phyloP scores from a whole-genome alignment of 2,797 vertebrate genomes.

The Epinephelus coioides region DNA sequence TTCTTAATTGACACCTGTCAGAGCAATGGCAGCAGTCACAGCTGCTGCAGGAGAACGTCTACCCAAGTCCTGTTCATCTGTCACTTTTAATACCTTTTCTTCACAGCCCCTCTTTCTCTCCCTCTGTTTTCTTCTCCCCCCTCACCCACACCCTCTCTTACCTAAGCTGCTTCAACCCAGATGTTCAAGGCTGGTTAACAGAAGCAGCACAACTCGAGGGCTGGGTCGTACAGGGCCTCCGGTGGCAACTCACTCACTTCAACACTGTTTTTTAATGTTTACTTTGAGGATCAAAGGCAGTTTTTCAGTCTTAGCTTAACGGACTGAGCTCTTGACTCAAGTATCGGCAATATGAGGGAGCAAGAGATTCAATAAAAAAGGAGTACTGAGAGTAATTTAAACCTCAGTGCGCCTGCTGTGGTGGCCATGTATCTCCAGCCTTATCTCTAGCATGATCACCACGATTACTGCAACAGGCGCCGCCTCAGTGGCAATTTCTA shows the following conservation, averaged over 20 bases:
- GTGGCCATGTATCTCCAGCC: constrained; percentile 30
- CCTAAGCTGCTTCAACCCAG: constrained; percentile 48
- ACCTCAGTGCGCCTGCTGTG: constrained; percentile 22
- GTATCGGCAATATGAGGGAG: constrained; percentile 2
- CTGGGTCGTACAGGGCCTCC: constrained; percentile 13
- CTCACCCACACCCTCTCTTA: constrained; percentile 45
- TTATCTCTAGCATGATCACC: constrained; percentile 27
- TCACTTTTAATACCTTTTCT: constrained; percentile 99
- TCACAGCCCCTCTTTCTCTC: constrained; percentile 73
- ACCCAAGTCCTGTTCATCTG: constrained; percentile 97
- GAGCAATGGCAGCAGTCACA: constrained; percentile 96
- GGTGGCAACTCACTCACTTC: constrained; percentile 22
- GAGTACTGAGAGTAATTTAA: constrained; percentile 26
- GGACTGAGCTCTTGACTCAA: constrained; percentile 32
- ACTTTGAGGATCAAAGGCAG: constrained; percentile 30
- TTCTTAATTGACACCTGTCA: constrained; percentile 99
- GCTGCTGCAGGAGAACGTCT: constrained; percentile 96
- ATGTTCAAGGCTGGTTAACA: constrained; percentile 65
- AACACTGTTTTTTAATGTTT: constrained; percentile 1
- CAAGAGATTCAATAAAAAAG: constrained; percentile 28
- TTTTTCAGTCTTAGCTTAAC: constrained; percentile 31
- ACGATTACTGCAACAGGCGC: constrained; percentile 34
- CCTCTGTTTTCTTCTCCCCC: constrained; percentile 58
- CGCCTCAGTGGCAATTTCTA: constrained; percentile 28
- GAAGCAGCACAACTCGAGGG: constrained; percentile 46